Percentiles rank a stretch among this genome's conserved stretches.
These are phyloP conservation scores for Drosophila nr. perissopoda DNA, from an alignment of 2,888 invertebrate species.

Conservation along the genomic window DNA sequence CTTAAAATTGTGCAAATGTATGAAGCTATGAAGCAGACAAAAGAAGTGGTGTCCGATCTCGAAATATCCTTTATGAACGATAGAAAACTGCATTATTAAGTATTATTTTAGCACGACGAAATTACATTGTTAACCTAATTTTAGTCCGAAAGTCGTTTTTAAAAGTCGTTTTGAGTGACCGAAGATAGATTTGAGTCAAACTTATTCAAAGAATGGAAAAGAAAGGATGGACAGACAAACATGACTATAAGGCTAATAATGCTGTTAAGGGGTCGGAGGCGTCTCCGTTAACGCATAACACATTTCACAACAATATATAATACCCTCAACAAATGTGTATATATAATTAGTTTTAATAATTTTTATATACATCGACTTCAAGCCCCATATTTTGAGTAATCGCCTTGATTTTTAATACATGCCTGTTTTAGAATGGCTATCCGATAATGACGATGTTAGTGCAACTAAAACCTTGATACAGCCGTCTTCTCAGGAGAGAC, in stretches of 20 bases:
- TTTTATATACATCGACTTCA: neutral
- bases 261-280: too few species aligned
- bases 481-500: neutral
- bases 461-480: neutral
- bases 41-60: neutral
- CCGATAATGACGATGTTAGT: neutral
- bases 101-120: neutral
- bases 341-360: too few species aligned
- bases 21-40: neutral
- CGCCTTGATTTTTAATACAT: neutral
- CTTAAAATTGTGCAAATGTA: slow-evolving; percentile 6
- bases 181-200: neutral
- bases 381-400: neutral
- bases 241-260: too few species aligned
- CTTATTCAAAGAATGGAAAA: too few species aligned
- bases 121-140: neutral
- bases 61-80: neutral
- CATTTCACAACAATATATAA: neutral
- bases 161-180: neutral
- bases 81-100: neutral
- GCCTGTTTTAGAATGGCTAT: neutral
- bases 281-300: neutral
- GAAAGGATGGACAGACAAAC: too few species aligned
- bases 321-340: neutral
- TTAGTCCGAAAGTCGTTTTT: neutral